These are phyloP conservation scores for Muscidifurax raptorellus DNA, from an alignment of 1,140 invertebrate species.

Conservation along the genomic window DNA sequence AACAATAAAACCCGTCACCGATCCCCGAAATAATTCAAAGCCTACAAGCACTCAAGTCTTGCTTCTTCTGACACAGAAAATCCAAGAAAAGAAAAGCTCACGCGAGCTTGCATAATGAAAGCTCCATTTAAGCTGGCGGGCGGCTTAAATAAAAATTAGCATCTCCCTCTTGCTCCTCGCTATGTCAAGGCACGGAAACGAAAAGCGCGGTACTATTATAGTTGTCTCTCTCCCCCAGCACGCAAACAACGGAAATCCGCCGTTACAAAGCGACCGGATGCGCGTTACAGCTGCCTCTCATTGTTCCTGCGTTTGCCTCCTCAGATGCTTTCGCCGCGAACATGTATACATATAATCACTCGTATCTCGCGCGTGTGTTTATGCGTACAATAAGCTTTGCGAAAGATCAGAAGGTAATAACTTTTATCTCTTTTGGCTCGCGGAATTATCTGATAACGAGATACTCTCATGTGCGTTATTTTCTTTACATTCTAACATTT, in stretches of 20 bases:
- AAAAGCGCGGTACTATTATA: too few relatives aligned
- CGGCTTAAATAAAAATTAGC: neutral
- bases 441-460: too few relatives aligned
- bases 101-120: too few relatives aligned
- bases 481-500: too few relatives aligned
- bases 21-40: neutral
- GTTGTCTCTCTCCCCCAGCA: neutral
- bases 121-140: neutral
- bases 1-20: too few relatives aligned
- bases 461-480: too few relatives aligned
- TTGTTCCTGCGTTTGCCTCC: constrained; percentile 12
- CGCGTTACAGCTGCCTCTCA: neutral
- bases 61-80: neutral
- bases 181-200: neutral
- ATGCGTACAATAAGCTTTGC: neutral
- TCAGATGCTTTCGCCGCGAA: neutral
- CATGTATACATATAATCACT: neutral
- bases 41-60: neutral
- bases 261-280: neutral
- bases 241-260: neutral
- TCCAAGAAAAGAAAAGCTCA: neutral
- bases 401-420: neutral
- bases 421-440: too few relatives aligned
- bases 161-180: neutral
- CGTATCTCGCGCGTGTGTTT: neutral